These are phyloP conservation scores for Dexiosoma caninum DNA, from an alignment of 2,888 invertebrate species.

Conservation along the genomic window DNA sequence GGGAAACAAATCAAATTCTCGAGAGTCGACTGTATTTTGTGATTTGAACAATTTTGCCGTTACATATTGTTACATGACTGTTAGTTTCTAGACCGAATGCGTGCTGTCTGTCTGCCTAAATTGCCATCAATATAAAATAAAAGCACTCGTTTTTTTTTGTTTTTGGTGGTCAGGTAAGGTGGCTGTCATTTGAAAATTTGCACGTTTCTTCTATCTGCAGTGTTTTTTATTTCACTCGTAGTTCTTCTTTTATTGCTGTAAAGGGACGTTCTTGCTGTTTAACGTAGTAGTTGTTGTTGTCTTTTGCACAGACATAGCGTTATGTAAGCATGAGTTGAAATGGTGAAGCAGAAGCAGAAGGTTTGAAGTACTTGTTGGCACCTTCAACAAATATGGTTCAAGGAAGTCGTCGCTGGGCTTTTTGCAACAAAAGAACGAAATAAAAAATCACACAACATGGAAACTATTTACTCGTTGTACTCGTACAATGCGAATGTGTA, in stretches of 20 bases:
- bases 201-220: slow-evolving; percentile 50
- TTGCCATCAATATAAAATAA: background rate
- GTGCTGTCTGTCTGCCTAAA: background rate
- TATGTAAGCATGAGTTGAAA: slow-evolving; percentile 49
- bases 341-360: slow-evolving; percentile 25
- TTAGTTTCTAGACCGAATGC: background rate
- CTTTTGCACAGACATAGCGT: slow-evolving; percentile 27
- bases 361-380: slow-evolving; percentile 55
- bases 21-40: no score
- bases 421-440: slow-evolving; percentile 43
- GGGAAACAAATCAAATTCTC: no score
- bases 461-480: slow-evolving; percentile 46
- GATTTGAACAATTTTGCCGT: no score
- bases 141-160: background rate
- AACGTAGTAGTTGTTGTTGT: no score
- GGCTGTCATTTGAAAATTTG: slow-evolving; percentile 57
- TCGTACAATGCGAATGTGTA: background rate
- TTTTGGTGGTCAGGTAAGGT: slow-evolving; percentile 56
- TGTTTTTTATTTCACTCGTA: background rate
- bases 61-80: background rate
- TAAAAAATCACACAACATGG: slow-evolving; percentile 39
- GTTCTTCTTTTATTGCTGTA: background rate
- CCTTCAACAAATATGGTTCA: slow-evolving; percentile 58
- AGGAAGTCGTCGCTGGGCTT: slow-evolving; percentile 59
- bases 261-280: background rate